Evolutionary conservation across 1,140 invertebrate genomes (phyloP), one percentile per base, ranked within the genome.

Genomic region (Ceratina japonica): DNA sequence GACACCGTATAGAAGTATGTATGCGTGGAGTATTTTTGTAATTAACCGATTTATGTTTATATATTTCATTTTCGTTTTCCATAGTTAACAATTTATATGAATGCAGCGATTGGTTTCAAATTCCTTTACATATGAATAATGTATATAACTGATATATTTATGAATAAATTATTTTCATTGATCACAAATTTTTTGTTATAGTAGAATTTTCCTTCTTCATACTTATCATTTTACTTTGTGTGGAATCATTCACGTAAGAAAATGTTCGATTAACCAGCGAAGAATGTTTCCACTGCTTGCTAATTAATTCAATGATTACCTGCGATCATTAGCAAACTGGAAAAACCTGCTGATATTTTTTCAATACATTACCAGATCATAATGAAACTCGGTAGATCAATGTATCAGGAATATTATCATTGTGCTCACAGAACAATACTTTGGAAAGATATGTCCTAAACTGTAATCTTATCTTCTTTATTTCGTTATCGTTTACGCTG

Each of bases 381-480:
- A 58, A 37, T 66, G 37, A 22, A 37, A 18, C 31, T 12, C 49
- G 37, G 27, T 54, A 3, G 27, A 16, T 63, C 16, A 4, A 15
- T 62, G 22, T 37, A 31, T 7, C 18, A 20, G 10, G 5, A 44
- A 44, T 44, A 44, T 44, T 44, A 61, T 27, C 58, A 70, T 16
- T 56, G 12, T 70, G 24, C n/a, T 18, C 54, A 13, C 62, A 44
- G 15, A 54, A 61, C 15, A 16, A 37, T 56, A 8, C 12, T 79
- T 52, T 52, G 4, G 24, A 62, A 54, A 37, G 16, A 76, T 69
- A 20, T 59, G 31, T 44, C 64, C 44, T 74, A 51, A 61, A 54
- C 24, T 69, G 15, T 85, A 78, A 85, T 85, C 82, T 85, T 85
- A 85, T 85, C 59, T 82, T 10, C 7, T 44, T 54, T 44, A 68